Conservation (phyloP, 1,140 invertebrate genomes). For the Saxidomus purpurata region DNA sequence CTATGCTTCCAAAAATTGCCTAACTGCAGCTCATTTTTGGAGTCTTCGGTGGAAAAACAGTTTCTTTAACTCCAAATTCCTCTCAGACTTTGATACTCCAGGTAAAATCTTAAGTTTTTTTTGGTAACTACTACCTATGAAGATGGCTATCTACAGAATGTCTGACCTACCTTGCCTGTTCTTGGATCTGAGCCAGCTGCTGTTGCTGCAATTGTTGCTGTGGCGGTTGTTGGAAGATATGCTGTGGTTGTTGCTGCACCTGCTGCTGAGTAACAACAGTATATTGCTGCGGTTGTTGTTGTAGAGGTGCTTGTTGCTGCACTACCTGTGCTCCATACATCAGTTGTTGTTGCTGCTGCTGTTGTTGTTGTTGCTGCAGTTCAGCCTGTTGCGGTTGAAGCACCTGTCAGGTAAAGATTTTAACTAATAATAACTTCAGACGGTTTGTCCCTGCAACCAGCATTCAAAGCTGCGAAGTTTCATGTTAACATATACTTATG, state of each 20-base stretch:
- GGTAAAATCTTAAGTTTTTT: no score
- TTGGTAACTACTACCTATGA: no score
- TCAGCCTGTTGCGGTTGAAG: constrained; percentile 39
- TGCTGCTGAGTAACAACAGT: constrained; percentile 26
- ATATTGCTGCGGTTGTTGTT: constrained; percentile 27
- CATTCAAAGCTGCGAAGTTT: neutral
- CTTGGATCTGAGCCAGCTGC: constrained; percentile 35
- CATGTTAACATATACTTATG: neutral
- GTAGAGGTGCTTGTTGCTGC: constrained; percentile 47
- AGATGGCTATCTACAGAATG: no score
- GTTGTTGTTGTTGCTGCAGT: constrained; percentile 27
- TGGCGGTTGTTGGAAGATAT: constrained; percentile 33
- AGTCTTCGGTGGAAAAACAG: no score
- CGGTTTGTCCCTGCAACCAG: neutral
- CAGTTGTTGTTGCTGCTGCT: constrained; percentile 9
- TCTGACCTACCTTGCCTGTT: constrained; percentile 38
- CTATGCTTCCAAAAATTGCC: no score
- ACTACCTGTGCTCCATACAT: constrained; percentile 21
- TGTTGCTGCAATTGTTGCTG: constrained; percentile 49
- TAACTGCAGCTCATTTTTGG: no score
- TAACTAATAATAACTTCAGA: neutral
- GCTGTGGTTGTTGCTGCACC: constrained; percentile 32
- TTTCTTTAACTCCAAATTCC: no score
- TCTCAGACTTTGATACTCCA: no score
- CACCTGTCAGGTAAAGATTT: neutral